These are phyloP conservation scores for Hippocampus kuda DNA, from an alignment of 2,797 vertebrate species.

Conservation along the genomic window DNA sequence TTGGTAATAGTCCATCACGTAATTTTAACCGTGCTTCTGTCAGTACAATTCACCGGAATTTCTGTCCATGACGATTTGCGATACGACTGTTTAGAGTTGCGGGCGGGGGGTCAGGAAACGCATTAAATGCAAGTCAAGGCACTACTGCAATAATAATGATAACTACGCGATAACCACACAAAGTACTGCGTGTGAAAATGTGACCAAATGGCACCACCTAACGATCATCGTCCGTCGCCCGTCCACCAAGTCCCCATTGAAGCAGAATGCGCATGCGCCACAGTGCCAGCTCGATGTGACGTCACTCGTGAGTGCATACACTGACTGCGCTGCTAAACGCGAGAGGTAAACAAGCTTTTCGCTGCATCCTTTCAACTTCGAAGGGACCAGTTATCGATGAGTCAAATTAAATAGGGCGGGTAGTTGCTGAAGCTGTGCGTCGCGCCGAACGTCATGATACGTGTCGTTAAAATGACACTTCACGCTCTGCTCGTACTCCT, in stretches of 20 bases:
- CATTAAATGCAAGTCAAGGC: too few relatives aligned
- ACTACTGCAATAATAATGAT: too few relatives aligned
- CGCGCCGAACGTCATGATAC: background rate
- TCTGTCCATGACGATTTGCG: too few relatives aligned
- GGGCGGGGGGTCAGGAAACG: too few relatives aligned
- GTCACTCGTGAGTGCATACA: slow-evolving; percentile 19
- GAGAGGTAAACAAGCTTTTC: slow-evolving; percentile 45
- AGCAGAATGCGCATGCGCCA: slow-evolving; percentile 42
- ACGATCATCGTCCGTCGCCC: background rate
- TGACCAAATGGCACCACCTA: background rate
- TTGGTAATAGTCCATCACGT: too few relatives aligned
- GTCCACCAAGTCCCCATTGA: background rate
- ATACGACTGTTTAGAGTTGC: too few relatives aligned
- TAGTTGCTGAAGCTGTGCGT: background rate
- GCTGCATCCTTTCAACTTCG: background rate
- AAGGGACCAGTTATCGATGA: background rate
- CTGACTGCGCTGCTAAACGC: slow-evolving; percentile 15
- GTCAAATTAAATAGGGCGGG: background rate
- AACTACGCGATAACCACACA: too few relatives aligned
- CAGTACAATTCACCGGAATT: too few relatives aligned
- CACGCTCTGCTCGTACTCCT: slow-evolving; percentile 18
- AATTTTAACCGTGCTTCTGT: too few relatives aligned
- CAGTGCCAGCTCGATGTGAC: slow-evolving; percentile 18
- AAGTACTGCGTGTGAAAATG: too few relatives aligned
- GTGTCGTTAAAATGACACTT: slow-evolving; percentile 7